Evolutionary conservation across 2,888 invertebrate genomes (phyloP), one percentile per base, ranked within the genome.

Genomic region (Podotricha telesiphe): DNA sequence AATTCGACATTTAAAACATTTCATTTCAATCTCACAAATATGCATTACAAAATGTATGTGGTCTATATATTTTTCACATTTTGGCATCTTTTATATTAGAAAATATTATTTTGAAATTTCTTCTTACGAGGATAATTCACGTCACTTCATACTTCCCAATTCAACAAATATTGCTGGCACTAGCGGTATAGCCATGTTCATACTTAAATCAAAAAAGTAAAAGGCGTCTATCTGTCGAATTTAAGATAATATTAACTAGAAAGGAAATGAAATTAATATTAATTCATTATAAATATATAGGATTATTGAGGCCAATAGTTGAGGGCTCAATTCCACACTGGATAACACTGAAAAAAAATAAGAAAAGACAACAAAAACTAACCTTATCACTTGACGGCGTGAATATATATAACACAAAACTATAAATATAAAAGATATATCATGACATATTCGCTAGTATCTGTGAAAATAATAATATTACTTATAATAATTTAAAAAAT

Each of bases 91-190:
- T 51, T 51, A 28, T 8, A 15, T 8, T 22, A 53, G n/a, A 22
- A 15, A 50, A 20, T 2, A 20, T 19, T 17, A 53, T 53, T 53
- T n/a, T 53, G 4, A 10, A n/a, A 28, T 34, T 28, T 53, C 53
- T 55, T 55, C 34, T 37, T 11, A 55, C 13, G 28, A 17, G 34
- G 28, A 34, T 17, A 0, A 37, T 34, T 11, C 6, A 17, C n/a
- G 15, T 37, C 34, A 55, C 55, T 55, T 55, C 55, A 17, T 28
- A 37, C 6, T 55, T 37, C 55, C 55, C 5, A 55, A 55, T 37
- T 55, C 55, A 11, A 55, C 6, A 34, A 55, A 17, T 17, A 55
- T 7, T 11, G 55, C 55, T 11, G 55, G 55, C 11, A 37, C 17
- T 37, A 55, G 34, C 8, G 55, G 34, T 55, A 55, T 17, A 17